Evolutionary conservation across 2,888 invertebrate genomes (phyloP).

Genomic region (Cheilosia vernalis): DNA sequence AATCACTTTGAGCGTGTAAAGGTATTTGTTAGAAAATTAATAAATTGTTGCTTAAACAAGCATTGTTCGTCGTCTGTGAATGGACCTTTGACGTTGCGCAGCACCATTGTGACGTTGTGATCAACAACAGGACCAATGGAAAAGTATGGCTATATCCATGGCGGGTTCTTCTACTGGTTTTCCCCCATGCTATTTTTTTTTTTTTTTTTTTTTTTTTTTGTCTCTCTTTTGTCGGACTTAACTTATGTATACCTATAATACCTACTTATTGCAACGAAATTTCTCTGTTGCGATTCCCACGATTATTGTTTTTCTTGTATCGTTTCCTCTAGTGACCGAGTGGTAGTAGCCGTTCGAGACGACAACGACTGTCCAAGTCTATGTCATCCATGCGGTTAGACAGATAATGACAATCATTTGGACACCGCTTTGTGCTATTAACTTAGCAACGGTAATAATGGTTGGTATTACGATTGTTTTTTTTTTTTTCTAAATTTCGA

Average conservation of each 20-base stretch:
- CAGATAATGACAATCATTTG: slow-evolving; percentile 61
- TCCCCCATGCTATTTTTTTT: slow-evolving; percentile 15
- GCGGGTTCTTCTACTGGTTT: slow-evolving; percentile 16
- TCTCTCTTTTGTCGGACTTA: slow-evolving; percentile 13
- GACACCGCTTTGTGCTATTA: slow-evolving; percentile 60
- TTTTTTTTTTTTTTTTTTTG: slow-evolving; percentile 7
- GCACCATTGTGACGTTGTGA: slow-evolving; percentile 26
- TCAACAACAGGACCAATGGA: slow-evolving; percentile 46
- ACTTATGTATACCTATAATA: background rate
- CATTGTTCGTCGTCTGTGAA: slow-evolving; percentile 15
- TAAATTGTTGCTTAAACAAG: slow-evolving; percentile 49
- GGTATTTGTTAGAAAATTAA: slow-evolving; percentile 43
- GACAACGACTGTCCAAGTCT: slow-evolving; percentile 13
- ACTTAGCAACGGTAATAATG: slow-evolving; percentile 60
- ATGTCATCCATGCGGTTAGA: slow-evolving; percentile 28
- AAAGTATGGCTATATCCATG: background rate
- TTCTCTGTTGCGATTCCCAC: slow-evolving; percentile 62
- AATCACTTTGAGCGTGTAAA: slow-evolving; percentile 36
- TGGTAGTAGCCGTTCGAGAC: slow-evolving; percentile 23
- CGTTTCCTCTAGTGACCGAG: slow-evolving; percentile 26
- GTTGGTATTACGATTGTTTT: slow-evolving; percentile 1
- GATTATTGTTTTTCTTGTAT: slow-evolving; percentile 49
- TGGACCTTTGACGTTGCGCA: slow-evolving; percentile 37
- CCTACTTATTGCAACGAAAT: slow-evolving; percentile 17
- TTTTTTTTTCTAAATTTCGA: background rate